phyloP scores from a whole-genome alignment of 2,888 invertebrate genomes.

The Atherix ibis region DNA sequence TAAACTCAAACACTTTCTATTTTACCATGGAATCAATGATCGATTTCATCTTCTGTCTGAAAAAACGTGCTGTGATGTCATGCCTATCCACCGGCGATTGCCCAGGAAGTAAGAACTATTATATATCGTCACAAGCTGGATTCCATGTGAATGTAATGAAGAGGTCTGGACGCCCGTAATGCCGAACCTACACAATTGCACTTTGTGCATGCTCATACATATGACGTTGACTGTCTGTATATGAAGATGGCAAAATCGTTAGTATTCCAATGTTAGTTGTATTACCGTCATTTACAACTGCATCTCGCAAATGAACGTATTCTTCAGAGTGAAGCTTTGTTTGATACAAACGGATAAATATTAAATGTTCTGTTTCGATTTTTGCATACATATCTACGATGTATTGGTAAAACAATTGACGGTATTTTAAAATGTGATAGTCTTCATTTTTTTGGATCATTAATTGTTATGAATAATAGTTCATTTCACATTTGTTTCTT shows the following conservation, averaged over 20 bases:
- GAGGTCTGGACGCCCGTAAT: neutral
- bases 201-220: neutral
- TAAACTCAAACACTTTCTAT: slow-evolving; percentile 14
- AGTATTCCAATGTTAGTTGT: slow-evolving; percentile 6
- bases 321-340: slow-evolving; percentile 9
- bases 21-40: slow-evolving; percentile 14
- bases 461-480: slow-evolving; percentile 8
- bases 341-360: slow-evolving; percentile 17
- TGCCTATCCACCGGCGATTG: slow-evolving; percentile 16
- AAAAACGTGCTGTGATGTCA: slow-evolving; percentile 23
- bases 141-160: slow-evolving; percentile 7
- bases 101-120: neutral
- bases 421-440: slow-evolving; percentile 8
- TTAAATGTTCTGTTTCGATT: slow-evolving; percentile 17
- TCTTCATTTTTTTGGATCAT: slow-evolving; percentile 7
- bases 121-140: slow-evolving; percentile 5
- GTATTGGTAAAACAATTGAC: slow-evolving; percentile 18
- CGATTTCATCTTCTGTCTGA: slow-evolving; percentile 14
- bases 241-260: slow-evolving; percentile 9
- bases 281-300: neutral
- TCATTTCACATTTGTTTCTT: too few relatives aligned
- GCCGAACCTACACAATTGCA: neutral
- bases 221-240: slow-evolving; percentile 1
- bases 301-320: neutral
- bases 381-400: slow-evolving; percentile 19